Evolutionary conservation across 2,113 vertebrate species (phyloP), one percentile per base, ranked within the genome.

Genomic region (Indicator indicator): DNA sequence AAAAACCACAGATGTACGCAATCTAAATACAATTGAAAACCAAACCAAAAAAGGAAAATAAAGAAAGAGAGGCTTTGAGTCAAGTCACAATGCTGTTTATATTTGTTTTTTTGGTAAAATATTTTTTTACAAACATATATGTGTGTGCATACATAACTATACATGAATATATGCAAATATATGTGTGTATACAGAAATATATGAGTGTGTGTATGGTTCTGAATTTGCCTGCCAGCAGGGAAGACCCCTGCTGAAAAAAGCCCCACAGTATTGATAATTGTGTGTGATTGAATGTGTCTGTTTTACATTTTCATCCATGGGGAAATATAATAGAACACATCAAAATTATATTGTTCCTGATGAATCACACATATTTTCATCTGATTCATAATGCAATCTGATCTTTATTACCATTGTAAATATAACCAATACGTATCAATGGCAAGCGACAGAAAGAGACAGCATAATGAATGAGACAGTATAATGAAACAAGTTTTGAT

Each of bases 361-460:
- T 36, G 26, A 64, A 82, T 91, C 21, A 62, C 63, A 73, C 17
- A 50, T 26, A 55, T 91, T 92, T 75, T 70, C 32, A 88, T 92
- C 21, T 82, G 38, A 89, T 63, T 83, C 26, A 27, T 75, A 75
- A 71, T 68, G 16, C 15, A 86, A 72, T 87, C 83, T 3, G 6
- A n/a, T 60, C 60, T 89, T 69, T 84, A 58, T 93, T 86, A 65
- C 30, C 13, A 21, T n/a, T 93, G 40, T 72, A 72, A 84, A 33
- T 52, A 54, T 91, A 96, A 95, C 84, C 69, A 88, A 86, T 92
- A 86, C 62, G 80, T 59, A 81, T 5, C 36, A 88, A 82, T 52
- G 71, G 15, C 24, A 70, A 81, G 11, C 59, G 73, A 54, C 55
- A 72, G 48, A 38, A 1, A 94, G 24, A 70, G 42, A 65, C 17